Conservation (phyloP, 2,797 vertebrate genomes). For the Danio tinwini region DNA sequence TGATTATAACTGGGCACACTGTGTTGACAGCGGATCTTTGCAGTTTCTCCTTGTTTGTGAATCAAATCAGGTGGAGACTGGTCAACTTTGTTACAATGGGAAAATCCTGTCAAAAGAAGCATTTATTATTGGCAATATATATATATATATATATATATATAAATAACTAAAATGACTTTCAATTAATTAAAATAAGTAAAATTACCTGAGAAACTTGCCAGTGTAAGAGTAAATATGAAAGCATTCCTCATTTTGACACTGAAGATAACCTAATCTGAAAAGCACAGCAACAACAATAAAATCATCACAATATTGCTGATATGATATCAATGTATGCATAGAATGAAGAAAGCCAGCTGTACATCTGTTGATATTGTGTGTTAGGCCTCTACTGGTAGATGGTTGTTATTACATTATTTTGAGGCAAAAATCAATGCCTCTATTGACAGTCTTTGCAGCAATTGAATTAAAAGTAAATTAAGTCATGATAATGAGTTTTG, state of each 20-base stretch:
- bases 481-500: no score
- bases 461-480: no score
- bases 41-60: not conserved
- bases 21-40: constrained; percentile 62
- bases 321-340: no score
- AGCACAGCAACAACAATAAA: not conserved
- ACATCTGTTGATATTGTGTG: no score
- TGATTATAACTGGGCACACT: constrained; percentile 10
- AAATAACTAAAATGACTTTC: no score
- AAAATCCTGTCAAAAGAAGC: constrained; percentile 50
- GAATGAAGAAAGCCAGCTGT: no score
- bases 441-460: no score
- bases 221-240: constrained; percentile 9
- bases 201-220: not conserved
- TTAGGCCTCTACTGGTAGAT: no score
- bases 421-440: no score
- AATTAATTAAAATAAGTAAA: no score
- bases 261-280: not conserved
- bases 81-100: constrained; percentile 41
- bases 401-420: no score
- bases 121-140: not conserved
- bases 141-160: no score
- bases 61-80: constrained; percentile 39
- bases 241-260: constrained; percentile 15
- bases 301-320: not conserved